Evolutionary conservation across 2,797 vertebrate species (phyloP).

Genomic region (Melanotaenia nigrans): DNA sequence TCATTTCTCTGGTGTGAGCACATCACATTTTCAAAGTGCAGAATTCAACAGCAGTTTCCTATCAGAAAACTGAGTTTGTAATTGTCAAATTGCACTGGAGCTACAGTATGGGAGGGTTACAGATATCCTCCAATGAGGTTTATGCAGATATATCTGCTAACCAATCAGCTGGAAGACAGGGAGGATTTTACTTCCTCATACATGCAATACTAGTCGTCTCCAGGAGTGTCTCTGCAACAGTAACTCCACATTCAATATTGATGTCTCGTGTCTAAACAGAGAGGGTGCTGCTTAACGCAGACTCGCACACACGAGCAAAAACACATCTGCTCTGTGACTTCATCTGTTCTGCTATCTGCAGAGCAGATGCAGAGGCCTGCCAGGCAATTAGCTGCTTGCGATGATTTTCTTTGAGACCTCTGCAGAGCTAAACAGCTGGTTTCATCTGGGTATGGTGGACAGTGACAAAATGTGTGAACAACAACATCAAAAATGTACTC

Average conservation of each 20-base stretch:
- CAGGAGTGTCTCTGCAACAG: constrained; percentile 65
- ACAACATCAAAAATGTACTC: constrained; percentile 60
- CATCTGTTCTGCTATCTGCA: constrained; percentile 77
- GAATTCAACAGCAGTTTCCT: neutral
- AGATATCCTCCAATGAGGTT: constrained; percentile 54
- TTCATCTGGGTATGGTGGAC: constrained; percentile 62
- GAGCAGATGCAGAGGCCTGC: constrained; percentile 82
- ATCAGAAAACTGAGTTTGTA: constrained; percentile 9
- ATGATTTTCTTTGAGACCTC: constrained; percentile 81
- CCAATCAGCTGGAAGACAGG: constrained; percentile 55
- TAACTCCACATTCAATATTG: constrained; percentile 74
- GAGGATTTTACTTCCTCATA: constrained; percentile 66
- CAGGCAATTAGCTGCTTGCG: constrained; percentile 83
- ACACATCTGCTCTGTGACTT: constrained; percentile 84
- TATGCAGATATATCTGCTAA: constrained; percentile 37
- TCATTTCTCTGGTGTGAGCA: neutral
- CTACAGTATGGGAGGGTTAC: constrained; percentile 11
- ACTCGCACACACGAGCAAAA: constrained; percentile 37
- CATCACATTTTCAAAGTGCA: neutral
- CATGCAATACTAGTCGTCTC: constrained; percentile 58
- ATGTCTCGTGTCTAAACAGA: constrained; percentile 65
- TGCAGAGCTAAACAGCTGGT: constrained; percentile 76
- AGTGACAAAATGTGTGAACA: constrained; percentile 64
- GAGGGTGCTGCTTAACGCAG: constrained; percentile 50
- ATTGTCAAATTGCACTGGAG: constrained; percentile 21